These are phyloP conservation scores for Amitus sp. DNA, from an alignment of 2,888 invertebrate species.

Conservation along the genomic window DNA sequence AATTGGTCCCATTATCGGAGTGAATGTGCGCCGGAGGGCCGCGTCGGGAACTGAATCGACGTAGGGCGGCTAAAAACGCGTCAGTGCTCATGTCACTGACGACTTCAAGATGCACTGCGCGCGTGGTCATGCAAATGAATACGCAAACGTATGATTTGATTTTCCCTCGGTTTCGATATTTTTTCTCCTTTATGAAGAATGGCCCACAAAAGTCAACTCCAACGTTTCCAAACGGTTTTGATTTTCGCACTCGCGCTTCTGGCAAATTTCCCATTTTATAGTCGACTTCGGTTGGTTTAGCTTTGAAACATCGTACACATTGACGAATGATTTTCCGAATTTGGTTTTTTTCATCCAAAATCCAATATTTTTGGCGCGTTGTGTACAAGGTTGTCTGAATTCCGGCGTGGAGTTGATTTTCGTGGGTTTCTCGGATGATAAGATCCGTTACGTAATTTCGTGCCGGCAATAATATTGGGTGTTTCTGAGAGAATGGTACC, in stretches of 20 bases:
- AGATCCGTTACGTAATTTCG: slow-evolving; percentile 13
- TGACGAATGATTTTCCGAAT: slow-evolving; percentile 19
- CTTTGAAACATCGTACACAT: slow-evolving; percentile 15
- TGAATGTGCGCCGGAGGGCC: not conserved
- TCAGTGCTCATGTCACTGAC: slow-evolving; percentile 17
- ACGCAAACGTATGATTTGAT: slow-evolving; percentile 40
- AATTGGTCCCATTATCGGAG: slow-evolving; percentile 4
- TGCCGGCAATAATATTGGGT: slow-evolving; percentile 36
- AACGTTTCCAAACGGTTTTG: slow-evolving; percentile 47
- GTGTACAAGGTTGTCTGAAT: not conserved
- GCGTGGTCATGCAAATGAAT: slow-evolving; percentile 45
- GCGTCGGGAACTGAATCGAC: not conserved
- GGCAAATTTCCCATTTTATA: slow-evolving; percentile 50
- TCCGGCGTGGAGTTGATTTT: not conserved
- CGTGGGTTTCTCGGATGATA: not conserved
- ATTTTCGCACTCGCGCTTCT: slow-evolving; percentile 39
- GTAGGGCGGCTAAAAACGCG: slow-evolving; percentile 5
- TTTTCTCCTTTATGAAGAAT: slow-evolving; percentile 26
- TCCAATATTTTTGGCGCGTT: slow-evolving; percentile 1
- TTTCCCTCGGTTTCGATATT: slow-evolving; percentile 21
- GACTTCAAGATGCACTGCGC: slow-evolving; percentile 44
- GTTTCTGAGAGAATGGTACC: not conserved
- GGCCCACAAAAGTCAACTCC: slow-evolving; percentile 44
- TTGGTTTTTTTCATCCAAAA: slow-evolving; percentile 25
- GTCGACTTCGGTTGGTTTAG: slow-evolving; percentile 19